These are phyloP conservation scores for Chloebia gouldiae DNA, from an alignment of 2,113 vertebrate species.

Conservation along the genomic window DNA sequence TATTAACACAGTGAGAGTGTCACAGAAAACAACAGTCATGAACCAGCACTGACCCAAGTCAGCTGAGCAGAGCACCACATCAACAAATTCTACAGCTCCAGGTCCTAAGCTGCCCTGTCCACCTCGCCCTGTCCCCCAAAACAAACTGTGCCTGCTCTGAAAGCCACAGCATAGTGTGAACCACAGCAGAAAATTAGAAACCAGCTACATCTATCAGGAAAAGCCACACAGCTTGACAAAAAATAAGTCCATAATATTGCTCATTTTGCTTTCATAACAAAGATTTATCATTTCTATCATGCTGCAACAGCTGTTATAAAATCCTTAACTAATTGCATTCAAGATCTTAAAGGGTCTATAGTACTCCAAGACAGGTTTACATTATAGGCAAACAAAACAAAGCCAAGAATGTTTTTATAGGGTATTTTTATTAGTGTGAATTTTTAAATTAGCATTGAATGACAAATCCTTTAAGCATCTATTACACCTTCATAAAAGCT, in stretches of 20 bases:
- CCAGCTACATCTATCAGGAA: neutral
- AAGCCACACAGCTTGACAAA: neutral
- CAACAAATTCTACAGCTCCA: neutral
- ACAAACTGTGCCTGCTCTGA: neutral
- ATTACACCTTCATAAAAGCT: neutral
- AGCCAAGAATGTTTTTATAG: neutral
- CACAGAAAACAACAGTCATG: neutral
- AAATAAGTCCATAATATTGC: neutral
- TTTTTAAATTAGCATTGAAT: neutral
- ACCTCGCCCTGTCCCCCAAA: rapidly evolving
- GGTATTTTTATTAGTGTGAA: neutral
- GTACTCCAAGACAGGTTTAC: neutral
- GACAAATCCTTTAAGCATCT: neutral
- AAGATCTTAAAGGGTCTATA: neutral
- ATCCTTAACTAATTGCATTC: neutral
- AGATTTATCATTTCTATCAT: neutral
- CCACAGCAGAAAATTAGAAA: neutral
- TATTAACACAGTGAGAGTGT: neutral
- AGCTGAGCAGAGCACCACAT: neutral
- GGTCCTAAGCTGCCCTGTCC: neutral
- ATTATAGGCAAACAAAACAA: neutral
- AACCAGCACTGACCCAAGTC: neutral
- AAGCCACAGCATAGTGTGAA: neutral
- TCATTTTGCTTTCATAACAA: neutral
- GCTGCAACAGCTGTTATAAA: neutral